Conservation (phyloP, 2,888 invertebrate genomes). For the Octodonta nipae region DNA sequence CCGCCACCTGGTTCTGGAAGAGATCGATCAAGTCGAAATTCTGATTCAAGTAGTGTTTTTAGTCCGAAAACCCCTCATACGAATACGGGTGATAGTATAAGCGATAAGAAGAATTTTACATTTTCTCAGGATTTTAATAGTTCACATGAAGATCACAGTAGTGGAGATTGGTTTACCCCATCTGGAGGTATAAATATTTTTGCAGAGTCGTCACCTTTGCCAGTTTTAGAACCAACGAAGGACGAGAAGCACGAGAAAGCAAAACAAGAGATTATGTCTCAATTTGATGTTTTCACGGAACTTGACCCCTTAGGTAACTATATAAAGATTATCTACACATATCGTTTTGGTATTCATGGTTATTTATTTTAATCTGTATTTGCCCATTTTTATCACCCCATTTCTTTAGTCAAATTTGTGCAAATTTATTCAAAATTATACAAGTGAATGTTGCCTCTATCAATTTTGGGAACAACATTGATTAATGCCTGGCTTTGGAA, state of each 20-base stretch:
- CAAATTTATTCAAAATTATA: too few relatives aligned
- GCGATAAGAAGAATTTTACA: conserved; percentile 25
- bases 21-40: conserved; percentile 25
- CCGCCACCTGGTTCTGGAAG: conserved; percentile 27
- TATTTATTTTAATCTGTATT: too few relatives aligned
- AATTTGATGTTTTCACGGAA: conserved; percentile 81
- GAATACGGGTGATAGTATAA: conserved; percentile 17
- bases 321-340: too few relatives aligned
- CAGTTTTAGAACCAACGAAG: conserved; percentile 19
- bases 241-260: conserved; percentile 31
- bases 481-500: too few relatives aligned
- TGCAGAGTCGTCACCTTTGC: conserved; percentile 24
- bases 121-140: conserved; percentile 24
- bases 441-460: too few relatives aligned
- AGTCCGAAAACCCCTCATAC: conserved; percentile 34
- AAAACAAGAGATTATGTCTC: conserved; percentile 34
- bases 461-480: too few relatives aligned
- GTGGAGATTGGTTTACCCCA: conserved; percentile 34
- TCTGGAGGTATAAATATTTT: conserved; percentile 27
- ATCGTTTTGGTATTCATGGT: too few relatives aligned
- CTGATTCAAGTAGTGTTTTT: conserved; percentile 30
- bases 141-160: conserved; percentile 28
- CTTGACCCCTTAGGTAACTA: conserved; percentile 86
- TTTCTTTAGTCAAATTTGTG: too few relatives aligned
- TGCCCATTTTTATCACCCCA: too few relatives aligned